phyloP scores from a whole-genome alignment of 2,113 vertebrate genomes.

The Xenopus borealis region DNA sequence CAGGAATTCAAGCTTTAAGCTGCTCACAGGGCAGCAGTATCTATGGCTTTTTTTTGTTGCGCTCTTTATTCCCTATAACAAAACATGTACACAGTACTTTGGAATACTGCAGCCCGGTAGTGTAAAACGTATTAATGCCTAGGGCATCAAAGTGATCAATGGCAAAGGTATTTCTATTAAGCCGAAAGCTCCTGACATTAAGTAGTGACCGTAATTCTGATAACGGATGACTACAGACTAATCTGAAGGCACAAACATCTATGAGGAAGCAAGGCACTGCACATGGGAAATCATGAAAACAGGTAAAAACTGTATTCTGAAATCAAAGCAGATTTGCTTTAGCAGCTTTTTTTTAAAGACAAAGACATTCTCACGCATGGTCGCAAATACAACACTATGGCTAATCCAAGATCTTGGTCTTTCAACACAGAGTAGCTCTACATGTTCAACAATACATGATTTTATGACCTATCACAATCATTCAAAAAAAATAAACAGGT shows the following conservation, averaged over 20 bases:
- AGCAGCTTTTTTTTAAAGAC: slow-evolving; percentile 1
- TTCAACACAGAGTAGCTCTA: background rate
- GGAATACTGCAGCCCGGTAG: slow-evolving; percentile 12
- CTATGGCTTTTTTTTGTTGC: slow-evolving; percentile 29
- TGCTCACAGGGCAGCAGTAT: background rate
- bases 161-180: slow-evolving; percentile 5
- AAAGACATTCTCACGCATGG: background rate
- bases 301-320: background rate
- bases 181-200: slow-evolving; percentile 1
- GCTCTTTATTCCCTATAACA: background rate
- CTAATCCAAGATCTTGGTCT: background rate
- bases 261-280: slow-evolving; percentile 39
- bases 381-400: background rate
- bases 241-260: slow-evolving; percentile 40
- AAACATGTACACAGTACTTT: background rate
- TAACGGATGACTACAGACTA: slow-evolving; percentile 26
- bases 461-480: background rate
- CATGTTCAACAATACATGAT: background rate
- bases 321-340: background rate
- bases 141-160: background rate
- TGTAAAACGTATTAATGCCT: background rate
- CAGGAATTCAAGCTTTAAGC: slow-evolving; percentile 19
- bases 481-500: background rate
- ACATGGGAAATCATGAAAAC: slow-evolving; percentile 13
- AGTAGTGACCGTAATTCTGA: slow-evolving; percentile 4